Conservation (phyloP, 2,888 invertebrate species). For the Melitaea athalia region DNA sequence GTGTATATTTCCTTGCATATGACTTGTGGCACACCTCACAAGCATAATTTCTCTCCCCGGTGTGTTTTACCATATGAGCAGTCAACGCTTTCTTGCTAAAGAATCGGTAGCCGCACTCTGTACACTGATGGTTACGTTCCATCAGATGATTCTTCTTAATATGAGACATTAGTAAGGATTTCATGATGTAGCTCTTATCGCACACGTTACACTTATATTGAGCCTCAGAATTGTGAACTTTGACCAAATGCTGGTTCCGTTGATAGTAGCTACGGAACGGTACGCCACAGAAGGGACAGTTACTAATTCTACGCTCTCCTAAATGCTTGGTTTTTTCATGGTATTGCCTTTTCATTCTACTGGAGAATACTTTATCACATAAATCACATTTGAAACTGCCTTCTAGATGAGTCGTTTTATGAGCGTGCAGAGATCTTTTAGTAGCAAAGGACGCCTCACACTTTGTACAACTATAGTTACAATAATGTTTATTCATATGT, state of each 20-base stretch:
- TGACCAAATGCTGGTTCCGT: conserved; percentile 68
- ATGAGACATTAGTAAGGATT: conserved; percentile 68
- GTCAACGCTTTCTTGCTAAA: conserved; percentile 80
- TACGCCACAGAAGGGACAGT: conserved; percentile 67
- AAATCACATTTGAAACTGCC: conserved; percentile 69
- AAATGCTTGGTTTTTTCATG: conserved; percentile 70
- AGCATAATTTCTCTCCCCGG: conserved; percentile 65
- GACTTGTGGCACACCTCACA: conserved; percentile 71
- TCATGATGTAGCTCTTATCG: conserved; percentile 60
- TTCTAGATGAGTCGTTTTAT: conserved; percentile 59
- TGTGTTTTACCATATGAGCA: conserved; percentile 77
- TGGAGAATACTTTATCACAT: conserved; percentile 68
- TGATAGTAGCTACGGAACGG: conserved; percentile 71
- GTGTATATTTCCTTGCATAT: conserved; percentile 66
- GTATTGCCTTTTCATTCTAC: conserved; percentile 61
- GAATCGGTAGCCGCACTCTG: conserved; percentile 76
- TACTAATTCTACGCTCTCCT: conserved; percentile 65
- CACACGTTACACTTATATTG: conserved; percentile 74
- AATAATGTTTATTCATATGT: conserved; percentile 72
- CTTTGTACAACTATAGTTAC: conserved; percentile 59
- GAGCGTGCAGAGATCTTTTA: conserved; percentile 60
- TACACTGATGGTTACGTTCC: conserved; percentile 74
- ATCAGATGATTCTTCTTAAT: conserved; percentile 75
- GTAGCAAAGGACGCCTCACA: conserved; percentile 66
- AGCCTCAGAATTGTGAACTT: conserved; percentile 68